Evolutionary conservation across 2,888 invertebrate species (phyloP), one percentile per base, ranked within the genome.

Genomic region (Agriotes lineatus): DNA sequence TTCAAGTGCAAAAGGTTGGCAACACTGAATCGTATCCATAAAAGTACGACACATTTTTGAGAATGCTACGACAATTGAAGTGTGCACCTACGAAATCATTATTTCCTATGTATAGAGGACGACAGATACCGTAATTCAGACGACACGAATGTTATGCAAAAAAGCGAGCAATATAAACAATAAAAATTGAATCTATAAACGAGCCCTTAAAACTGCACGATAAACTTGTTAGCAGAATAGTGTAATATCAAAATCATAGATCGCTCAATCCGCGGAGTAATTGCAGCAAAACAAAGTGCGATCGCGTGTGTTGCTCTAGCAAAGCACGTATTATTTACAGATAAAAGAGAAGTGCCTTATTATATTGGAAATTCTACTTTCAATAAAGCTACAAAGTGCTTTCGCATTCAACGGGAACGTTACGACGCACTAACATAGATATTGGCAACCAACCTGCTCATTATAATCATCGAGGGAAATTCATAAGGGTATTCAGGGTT

Each of bases 381-480:
- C 33, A 52, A 52, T 52, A 52, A 33, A 48, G 22, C 48, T 16
- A 48, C 48, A 48, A 48, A 52, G 52, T 33, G 61, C 35, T 39
- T 61, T 61, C 37, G 39, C 33, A 60, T 45, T 60, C 20, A 25
- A 57, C 37, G 39, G 22, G 16, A 42, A 12, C 37, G 18, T 19
- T 9, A 45, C n/a, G 20, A 39, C 30, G 42, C 39, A 61, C 57
- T 57, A 39, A 45, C 52, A 45, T 63, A 19, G 61, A 30, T 54
- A 54, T 54, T 63, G 54, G 54, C 37, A 56, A 30, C 44, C 30
- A 56, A 30, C 44, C 56, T 37, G 33, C 30, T 63, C 63, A 56
- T 63, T 54, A 56, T 63, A 63, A 63, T 54, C 44, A 37, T 50
- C 50, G 50, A 61, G 42, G 35, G 50, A 62, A 54, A 56, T 57